Percentiles rank a stretch among this genome's conserved stretches.
Conservation (phyloP, 2,888 invertebrate species). For the Oscheius sp. region DNA sequence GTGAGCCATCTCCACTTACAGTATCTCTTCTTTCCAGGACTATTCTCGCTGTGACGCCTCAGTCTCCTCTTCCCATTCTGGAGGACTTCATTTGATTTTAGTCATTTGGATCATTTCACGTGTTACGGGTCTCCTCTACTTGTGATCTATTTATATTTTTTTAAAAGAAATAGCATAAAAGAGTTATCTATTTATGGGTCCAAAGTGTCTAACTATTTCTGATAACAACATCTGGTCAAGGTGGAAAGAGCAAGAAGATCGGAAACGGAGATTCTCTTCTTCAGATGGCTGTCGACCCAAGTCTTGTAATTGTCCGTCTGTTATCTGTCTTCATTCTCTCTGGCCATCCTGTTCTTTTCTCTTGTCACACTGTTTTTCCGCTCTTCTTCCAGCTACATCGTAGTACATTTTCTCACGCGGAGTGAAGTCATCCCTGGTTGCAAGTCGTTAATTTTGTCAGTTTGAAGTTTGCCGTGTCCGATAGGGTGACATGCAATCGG, state of each 20-base stretch:
- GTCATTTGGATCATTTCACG: neutral
- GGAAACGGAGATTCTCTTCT: neutral
- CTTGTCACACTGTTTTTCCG: too few relatives aligned
- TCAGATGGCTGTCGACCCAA: too few relatives aligned
- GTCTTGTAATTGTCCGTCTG: neutral
- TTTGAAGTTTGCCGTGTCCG: slow-evolving; percentile 21
- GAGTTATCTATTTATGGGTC: too few relatives aligned
- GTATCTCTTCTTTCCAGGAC: neutral
- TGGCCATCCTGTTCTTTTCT: neutral
- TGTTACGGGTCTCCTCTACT: slow-evolving; percentile 3
- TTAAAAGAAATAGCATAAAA: neutral
- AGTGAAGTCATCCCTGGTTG: too few relatives aligned
- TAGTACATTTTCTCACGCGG: too few relatives aligned
- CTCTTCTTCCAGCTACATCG: too few relatives aligned
- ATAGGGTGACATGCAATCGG: slow-evolving; percentile 13
- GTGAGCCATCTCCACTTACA: neutral
- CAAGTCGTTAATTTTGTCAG: slow-evolving; percentile 18
- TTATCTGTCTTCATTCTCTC: neutral
- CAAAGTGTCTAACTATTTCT: neutral
- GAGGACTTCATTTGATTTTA: too few relatives aligned
- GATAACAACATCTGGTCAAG: neutral
- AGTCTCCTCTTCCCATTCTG: neutral
- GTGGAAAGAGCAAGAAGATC: slow-evolving; percentile 15
- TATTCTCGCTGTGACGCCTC: neutral
- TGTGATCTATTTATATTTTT: neutral